Evolutionary conservation across 2,797 vertebrate species (phyloP).

Genomic region (Phoebastria nigripes): DNA sequence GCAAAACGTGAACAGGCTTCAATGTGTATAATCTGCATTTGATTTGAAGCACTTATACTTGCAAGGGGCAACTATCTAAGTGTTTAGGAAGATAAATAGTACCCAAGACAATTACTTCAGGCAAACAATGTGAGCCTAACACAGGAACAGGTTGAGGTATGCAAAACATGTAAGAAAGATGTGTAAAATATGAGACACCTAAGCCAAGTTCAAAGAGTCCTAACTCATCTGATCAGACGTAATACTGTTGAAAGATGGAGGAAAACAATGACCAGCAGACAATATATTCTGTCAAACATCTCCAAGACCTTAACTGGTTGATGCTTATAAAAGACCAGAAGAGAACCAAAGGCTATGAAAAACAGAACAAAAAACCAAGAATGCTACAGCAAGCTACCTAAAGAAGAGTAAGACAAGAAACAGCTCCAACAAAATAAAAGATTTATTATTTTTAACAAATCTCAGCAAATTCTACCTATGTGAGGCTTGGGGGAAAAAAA

Average conservation of each 20-base stretch:
- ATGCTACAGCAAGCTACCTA: not conserved
- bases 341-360: not conserved
- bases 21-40: not conserved
- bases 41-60: not conserved
- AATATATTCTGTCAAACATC: not conserved
- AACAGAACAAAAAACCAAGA: accelerated
- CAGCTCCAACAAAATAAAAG: accelerated
- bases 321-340: not conserved
- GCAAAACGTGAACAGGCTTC: not conserved
- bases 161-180: not conserved
- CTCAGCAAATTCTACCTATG: not conserved
- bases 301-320: not conserved
- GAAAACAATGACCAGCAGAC: not conserved
- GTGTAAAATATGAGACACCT: not conserved
- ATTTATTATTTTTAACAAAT: not conserved
- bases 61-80: not conserved
- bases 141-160: not conserved
- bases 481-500: not conserved
- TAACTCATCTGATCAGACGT: not conserved
- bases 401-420: not conserved
- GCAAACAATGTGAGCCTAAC: not conserved
- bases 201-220: not conserved
- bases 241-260: not conserved
- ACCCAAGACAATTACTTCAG: not conserved
- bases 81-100: not conserved